These are phyloP conservation scores for Conger conger DNA, from an alignment of 2,113 vertebrate species.

Conservation along the genomic window DNA sequence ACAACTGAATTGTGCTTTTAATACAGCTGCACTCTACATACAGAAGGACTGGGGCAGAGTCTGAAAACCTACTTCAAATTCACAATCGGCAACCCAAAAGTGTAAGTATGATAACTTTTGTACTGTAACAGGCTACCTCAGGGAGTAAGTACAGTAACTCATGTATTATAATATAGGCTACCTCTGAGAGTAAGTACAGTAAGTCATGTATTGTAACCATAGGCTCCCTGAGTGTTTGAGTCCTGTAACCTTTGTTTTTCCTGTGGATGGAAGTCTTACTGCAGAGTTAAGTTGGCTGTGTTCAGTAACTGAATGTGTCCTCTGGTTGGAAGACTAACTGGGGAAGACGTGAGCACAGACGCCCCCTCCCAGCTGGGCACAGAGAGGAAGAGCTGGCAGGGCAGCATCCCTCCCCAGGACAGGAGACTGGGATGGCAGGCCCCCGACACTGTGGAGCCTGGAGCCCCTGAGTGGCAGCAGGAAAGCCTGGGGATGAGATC, in stretches of 20 bases:
- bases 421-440: background rate
- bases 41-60: constrained; percentile 38
- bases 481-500: constrained; percentile 21
- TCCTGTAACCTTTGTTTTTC: background rate
- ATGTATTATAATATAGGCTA: background rate
- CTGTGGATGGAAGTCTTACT: background rate
- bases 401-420: constrained; percentile 12
- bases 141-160: background rate
- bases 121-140: background rate
- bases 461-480: constrained; percentile 15
- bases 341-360: constrained; percentile 33
- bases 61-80: constrained; percentile 52
- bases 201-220: background rate
- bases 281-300: background rate
- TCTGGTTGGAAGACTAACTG: constrained; percentile 19
- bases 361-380: background rate
- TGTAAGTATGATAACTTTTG: constrained; percentile 47
- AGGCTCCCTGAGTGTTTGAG: background rate
- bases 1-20: constrained; percentile 41
- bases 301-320: background rate
- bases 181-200: background rate
- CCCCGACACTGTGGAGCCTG: constrained; percentile 16
- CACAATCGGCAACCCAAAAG: constrained; percentile 28
- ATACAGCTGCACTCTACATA: constrained; percentile 57
- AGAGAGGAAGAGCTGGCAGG: constrained; percentile 12